Evolutionary conservation across 2,797 vertebrate species (phyloP), one percentile per base, ranked within the genome.

Genomic region (Pygocentrus nattereri): DNA sequence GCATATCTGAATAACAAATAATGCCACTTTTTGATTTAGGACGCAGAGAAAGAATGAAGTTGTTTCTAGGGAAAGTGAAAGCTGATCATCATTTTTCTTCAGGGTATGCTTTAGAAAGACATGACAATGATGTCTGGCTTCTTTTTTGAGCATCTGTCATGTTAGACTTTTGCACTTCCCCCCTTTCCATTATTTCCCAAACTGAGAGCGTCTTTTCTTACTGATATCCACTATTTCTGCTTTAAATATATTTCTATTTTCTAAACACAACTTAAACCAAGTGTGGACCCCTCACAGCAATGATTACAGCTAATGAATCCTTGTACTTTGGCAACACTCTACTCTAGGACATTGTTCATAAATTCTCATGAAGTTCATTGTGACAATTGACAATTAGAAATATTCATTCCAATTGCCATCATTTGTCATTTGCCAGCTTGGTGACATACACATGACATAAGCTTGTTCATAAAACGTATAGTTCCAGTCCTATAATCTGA

Each of bases 1-100:
- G 76, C 67, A 77, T 76, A 79, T 73, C 65, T 72, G 79, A 84
- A 86, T 86, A 84, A 73, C 79, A 78, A 80, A 77, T 56, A 79
- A 76, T 41, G 56, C 49, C 62, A 34, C 70, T 65, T 58, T 79
- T 68, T 81, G 67, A 81, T 79, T 74, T 56, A 11, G 64, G 30
- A 34, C 16, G 30, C 49, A 58, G 34, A 52, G 34, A 71, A 30
- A 27, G 38, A 71, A 71, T 50, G 12, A 41, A 52, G 62, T 76
- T 52, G 71, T 80, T 69, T 54, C 70, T 49, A 52, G 47, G 76
- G 64, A 75, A 71, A 68, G 41, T 71, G 25, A 54, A 59, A 75
- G 77, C 65, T 79, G 80, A 59, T 84, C 67, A 72, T 79, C 64
- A 84, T 80, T 31, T 71, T 76, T 64, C 67, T 78, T 71, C 58